These are phyloP conservation scores for Rhopalosiphum padi DNA, from an alignment of 1,140 invertebrate genomes.

Conservation along the genomic window DNA sequence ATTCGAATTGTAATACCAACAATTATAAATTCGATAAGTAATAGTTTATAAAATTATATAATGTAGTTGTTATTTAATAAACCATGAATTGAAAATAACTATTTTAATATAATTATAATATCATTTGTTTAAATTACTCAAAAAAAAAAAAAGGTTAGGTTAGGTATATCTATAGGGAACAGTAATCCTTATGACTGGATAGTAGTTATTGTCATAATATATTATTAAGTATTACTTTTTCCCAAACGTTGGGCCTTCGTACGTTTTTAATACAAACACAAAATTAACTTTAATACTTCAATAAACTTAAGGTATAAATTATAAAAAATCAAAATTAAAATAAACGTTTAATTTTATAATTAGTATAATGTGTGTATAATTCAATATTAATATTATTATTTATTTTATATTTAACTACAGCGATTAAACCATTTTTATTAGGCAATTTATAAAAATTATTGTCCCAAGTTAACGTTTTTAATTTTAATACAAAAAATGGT, in stretches of 20 bases:
- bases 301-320: not conserved
- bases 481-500: not conserved
- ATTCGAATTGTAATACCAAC: not conserved
- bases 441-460: not conserved
- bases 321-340: not conserved
- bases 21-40: not conserved
- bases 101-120: no score
- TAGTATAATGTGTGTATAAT: no score
- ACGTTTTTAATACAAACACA: not conserved
- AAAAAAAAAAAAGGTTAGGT: no score
- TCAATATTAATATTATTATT: no score
- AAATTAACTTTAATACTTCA: not conserved
- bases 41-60: not conserved
- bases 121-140: no score
- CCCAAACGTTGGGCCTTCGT: not conserved
- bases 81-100: not conserved
- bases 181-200: no score
- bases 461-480: not conserved
- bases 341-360: not conserved
- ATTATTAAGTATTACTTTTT: not conserved
- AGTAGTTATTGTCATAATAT: no score
- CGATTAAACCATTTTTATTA: not conserved
- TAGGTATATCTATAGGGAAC: no score
- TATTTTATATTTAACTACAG: no score
- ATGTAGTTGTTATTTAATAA: not conserved